Evolutionary conservation across 2,888 invertebrate species (phyloP).

Genomic region (Monochamus alternatus): DNA sequence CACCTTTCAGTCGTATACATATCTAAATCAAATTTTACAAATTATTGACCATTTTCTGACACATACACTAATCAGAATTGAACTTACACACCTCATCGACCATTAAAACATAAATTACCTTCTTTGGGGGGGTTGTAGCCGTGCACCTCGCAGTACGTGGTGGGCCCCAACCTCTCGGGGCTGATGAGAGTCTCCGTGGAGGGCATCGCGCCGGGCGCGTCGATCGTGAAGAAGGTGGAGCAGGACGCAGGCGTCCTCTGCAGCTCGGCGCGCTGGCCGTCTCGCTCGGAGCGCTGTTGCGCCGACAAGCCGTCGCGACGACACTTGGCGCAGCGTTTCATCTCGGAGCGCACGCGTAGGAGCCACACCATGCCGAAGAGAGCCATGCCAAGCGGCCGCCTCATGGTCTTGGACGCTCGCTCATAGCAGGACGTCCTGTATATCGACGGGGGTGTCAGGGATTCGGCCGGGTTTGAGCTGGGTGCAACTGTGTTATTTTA

Average conservation of each 20-base stretch:
- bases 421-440: conserved; percentile 54
- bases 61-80: no score
- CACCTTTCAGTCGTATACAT: no score
- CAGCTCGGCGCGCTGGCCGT: conserved; percentile 47
- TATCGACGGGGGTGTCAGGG: neutral
- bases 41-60: no score
- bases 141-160: conserved; percentile 76
- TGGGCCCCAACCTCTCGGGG: conserved; percentile 66
- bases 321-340: conserved; percentile 84
- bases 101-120: conserved; percentile 67
- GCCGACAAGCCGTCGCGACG: conserved; percentile 65
- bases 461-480: conserved; percentile 5
- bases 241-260: conserved; percentile 61
- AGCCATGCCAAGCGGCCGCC: conserved; percentile 78
- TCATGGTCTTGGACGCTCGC: conserved; percentile 60
- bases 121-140: conserved; percentile 74
- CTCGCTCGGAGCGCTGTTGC: conserved; percentile 44
- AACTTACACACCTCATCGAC: no score
- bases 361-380: conserved; percentile 91
- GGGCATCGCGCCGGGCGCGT: conserved; percentile 66
- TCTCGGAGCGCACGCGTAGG: conserved; percentile 85
- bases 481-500: no score
- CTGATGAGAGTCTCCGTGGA: conserved; percentile 52
- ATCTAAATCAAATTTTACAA: no score
- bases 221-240: conserved; percentile 73